Base-by-base conservation (phyloP, 2,888 invertebrate species). In the Eumerus sabulonum region DNA sequence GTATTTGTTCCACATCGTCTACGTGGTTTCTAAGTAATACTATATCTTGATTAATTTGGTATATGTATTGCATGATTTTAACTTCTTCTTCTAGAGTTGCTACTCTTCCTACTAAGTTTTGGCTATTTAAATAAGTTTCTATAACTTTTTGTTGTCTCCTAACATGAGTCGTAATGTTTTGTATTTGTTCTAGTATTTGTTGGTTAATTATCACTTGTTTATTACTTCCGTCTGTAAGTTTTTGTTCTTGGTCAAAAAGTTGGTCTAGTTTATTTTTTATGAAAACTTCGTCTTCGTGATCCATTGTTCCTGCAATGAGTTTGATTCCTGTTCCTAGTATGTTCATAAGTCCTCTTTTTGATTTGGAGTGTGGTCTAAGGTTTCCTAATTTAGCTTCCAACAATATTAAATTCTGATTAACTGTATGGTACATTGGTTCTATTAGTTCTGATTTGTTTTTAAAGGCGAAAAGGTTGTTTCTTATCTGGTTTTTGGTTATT, bases 41-140 rank as follows among this genome's bases (percentile, higher is more conserved):
- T n/a, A n/a, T n/a, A n/a, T n/a, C n/a, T n/a, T n/a, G n/a, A n/a
- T n/a, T n/a, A n/a, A n/a, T n/a, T n/a, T n/a, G n/a, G n/a, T 82
- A 76, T 9, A 72, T 14, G n/a, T 83, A 68, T 60, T 70, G 50
- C 16, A 83, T 45, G 42, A 68, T 77, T 54, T 45, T 42, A 11
- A 83, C 13, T 81, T 83, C 77, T n/a, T 77, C 72, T 59, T 82
- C 76, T 44, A 82, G 0, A 5, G 67, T 72, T 1, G 56, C 40
- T 62, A 82, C 82, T 70, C 59, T 82, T 38, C 77, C 77, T 51
- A 70, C 53, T 27, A 81, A 5, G 27, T 50, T 27, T n/a, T 72
- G 17, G 44, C 54, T 74, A n/a, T 63, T 51, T n/a, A 63, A 50
- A 14, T 51, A 63, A 1, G 13, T 56, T 66, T 54, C 40, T 36